Base-by-base conservation (phyloP, 2,888 invertebrate genomes). In the Diloba caeruleocephala region DNA sequence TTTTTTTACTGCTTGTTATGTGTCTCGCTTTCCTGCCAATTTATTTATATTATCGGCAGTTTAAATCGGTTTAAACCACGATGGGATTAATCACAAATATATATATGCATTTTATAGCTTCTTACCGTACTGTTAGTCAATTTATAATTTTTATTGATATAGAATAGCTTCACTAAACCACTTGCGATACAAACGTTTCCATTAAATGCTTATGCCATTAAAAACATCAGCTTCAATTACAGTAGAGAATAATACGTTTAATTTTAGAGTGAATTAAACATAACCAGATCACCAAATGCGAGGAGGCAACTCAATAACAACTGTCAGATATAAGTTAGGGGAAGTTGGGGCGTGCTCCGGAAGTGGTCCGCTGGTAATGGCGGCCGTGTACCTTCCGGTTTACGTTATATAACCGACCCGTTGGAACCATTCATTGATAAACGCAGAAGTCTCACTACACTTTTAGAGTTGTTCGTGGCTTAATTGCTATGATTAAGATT, bases 301-400 rank as follows among this genome's bases (percentile, higher is more conserved):
- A 62, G 52, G 53, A 36, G n/a, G 32, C 54, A 73, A 71, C 57
- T 65, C 70, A 60, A 68, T 68, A 71, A 70, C 73, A 70, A 63
- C 63, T 71, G 62, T 59, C 63, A 38, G 46, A 60, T 44, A 56
- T 50, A 59, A 74, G 64, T 72, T 72, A 49, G 52, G 44, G 61
- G 55, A 71, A 75, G 73, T 76, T 71, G 51, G 37, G 36, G 60
- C 51, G 55, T 44, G 52, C 58, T 48, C 36, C 71, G 76, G 76
- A 76, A 73, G 71, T 44, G 69, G 76, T 64, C 54, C 43, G 49
- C 26, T 51, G 61, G 69, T 71, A 73, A 76, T 69, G 61, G 72
- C 72, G 63, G 63, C 59, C 36, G 50, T 58, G 46, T 55, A 54
- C 65, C 61, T 59, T 63, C 70, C 68, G 69, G 45, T 46, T 33